Base-by-base conservation (phyloP, 2,888 invertebrate genomes). In the Macrosoma leucophasiata region DNA sequence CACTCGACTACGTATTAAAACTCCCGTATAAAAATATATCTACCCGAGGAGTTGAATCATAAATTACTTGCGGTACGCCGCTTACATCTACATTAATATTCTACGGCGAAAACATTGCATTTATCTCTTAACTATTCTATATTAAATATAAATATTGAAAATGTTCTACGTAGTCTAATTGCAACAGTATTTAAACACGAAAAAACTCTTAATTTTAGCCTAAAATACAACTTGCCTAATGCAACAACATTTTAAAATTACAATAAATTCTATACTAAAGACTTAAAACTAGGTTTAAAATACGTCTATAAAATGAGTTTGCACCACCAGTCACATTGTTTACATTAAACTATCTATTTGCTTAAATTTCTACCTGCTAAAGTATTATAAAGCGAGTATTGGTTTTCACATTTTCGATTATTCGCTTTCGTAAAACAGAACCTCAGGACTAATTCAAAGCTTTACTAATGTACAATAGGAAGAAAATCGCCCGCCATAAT, bases 321-420 rank as follows among this genome's bases (percentile, higher is more conserved):
- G 84, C 84, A 84, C 84, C 84, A 84, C 84, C 84, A 79, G 73
- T 76, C 55, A 72, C 63, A 68, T 53, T 51, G 56, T 65, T 57
- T 61, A 67, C 68, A 71, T 70, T 67, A 69, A 69, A 60, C 55
- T 56, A 52, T 38, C 65, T 70, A 64, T 58, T 62, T 68, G 58
- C 55, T 73, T 60, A 64, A 58, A 44, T 55, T 40, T 46, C 68
- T 72, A 69, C 65, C 48, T 64, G 58, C 58, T 43, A 43, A 39
- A 26, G 35, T 42, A 41, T 39, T 29, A 39, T 47, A 35, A 48
- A 50, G 50, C 50, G 43, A 44, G 44, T 48, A 41, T 46, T 48
- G 44, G 46, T 56, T 51, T 43, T 52, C 41, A 58, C 59, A 57
- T 27, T 30, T 46, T 39, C 45, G 46, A 48, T n/a, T n/a, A n/a